Evolutionary conservation across 2,113 vertebrate genomes (phyloP).

Genomic region (Hipposideros armiger): DNA sequence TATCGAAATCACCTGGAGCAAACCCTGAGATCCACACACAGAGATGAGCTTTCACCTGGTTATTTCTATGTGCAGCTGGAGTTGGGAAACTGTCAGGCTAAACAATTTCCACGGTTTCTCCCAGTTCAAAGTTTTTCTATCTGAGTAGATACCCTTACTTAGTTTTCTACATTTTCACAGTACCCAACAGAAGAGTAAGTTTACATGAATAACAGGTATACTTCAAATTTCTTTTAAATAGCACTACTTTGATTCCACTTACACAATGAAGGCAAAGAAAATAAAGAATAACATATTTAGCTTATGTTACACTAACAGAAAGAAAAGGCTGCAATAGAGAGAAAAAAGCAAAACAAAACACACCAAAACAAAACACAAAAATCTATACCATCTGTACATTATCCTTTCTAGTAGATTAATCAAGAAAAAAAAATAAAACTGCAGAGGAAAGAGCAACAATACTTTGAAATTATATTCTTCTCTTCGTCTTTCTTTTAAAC

Average conservation of each 20-base stretch:
- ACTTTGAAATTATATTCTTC: not conserved
- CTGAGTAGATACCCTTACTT: not conserved
- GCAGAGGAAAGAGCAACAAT: not conserved
- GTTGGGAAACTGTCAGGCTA: not conserved
- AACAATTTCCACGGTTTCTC: not conserved
- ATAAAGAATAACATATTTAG: not conserved
- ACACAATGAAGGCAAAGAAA: not conserved
- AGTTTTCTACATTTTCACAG: not conserved
- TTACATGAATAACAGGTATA: not conserved
- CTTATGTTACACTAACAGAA: not conserved
- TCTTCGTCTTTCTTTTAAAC: not conserved
- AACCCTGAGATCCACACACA: not conserved
- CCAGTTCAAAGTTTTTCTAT: not conserved
- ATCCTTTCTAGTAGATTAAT: not conserved
- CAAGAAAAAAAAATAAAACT: not conserved
- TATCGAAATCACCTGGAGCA: not conserved
- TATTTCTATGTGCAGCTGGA: not conserved
- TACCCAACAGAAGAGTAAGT: not conserved
- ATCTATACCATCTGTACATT: not conserved
- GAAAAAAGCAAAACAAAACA: not conserved
- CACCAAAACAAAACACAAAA: not conserved
- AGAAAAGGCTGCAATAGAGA: not conserved
- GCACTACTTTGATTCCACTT: not conserved
- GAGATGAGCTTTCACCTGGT: not conserved
- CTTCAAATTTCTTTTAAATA: not conserved